Base-by-base conservation (phyloP, 2,113 vertebrate genomes). In the Barbus barbus region DNA sequence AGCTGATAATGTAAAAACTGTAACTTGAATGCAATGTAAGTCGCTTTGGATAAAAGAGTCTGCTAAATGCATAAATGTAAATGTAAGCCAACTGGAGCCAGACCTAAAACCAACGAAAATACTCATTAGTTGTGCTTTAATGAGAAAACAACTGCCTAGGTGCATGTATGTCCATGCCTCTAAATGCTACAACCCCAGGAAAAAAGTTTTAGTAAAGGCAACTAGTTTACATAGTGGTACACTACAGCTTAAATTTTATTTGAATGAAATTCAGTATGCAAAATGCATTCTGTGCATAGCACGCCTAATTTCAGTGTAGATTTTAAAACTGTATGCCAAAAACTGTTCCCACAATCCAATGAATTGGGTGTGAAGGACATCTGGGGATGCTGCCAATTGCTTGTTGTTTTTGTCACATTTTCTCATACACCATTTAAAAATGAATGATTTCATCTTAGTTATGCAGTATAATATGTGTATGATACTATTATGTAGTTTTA, bases 51-150 rank as follows among this genome's bases (percentile, higher is more conserved):
- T n/a, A n/a, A n/a, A n/a, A n/a, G n/a, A n/a, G n/a, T n/a, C n/a
- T n/a, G n/a, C n/a, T n/a, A n/a, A n/a, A n/a, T n/a, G n/a, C n/a
- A n/a, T n/a, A n/a, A n/a, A n/a, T n/a, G n/a, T n/a, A n/a, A n/a
- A n/a, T n/a, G 22, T 14, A 71, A 71, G 33, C 65, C 9, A 69
- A 69, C 31, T 69, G 1, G 3, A 31, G 1, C 1, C 63, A 67
- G 63, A 16, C 4, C 16, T 24, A 51, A 33, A 71, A 58, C 31
- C 18, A 84, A 85, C 8, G 44, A 31, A 76, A 72, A 78, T 31
- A 86, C 11, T 74, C n/a, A 14, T 61, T 41, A 79, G n/a, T 79
- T 80, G 78, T 80, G 78, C 61, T 80, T 67, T 24, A 44, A 48
- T 0, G 18, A 67, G 78, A 75, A 67, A 80, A 78, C 33, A 61